Percentiles rank a stretch among this genome's conserved stretches.
Evolutionary conservation across 2,797 vertebrate genomes (phyloP).

Genomic region (Tachyglossus aculeatus): DNA sequence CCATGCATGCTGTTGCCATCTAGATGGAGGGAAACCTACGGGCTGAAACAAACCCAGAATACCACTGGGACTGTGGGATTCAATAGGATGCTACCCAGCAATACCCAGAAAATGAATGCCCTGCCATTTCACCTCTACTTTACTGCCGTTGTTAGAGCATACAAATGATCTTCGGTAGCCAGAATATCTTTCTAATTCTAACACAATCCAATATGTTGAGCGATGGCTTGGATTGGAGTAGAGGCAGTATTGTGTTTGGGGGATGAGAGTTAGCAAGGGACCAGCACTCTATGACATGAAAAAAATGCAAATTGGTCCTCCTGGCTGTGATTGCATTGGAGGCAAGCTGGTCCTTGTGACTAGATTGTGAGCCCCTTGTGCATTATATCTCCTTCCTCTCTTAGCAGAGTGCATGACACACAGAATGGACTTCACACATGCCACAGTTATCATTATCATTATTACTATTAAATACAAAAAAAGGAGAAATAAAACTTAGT

Average conservation of each 20-base stretch:
- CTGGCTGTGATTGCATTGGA: background rate
- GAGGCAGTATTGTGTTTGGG: background rate
- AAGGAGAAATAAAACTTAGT: background rate
- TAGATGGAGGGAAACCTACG: conserved; percentile 69
- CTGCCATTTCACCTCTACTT: background rate
- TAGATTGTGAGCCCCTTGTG: no score
- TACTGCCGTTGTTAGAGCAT: background rate
- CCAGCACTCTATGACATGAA: background rate
- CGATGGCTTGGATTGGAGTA: background rate
- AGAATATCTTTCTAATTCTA: background rate
- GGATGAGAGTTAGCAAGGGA: background rate
- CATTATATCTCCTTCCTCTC: background rate
- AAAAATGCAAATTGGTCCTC: background rate
- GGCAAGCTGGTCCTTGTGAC: background rate
- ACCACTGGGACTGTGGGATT: background rate
- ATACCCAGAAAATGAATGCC: background rate
- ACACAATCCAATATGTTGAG: background rate
- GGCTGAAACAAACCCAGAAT: conserved; percentile 47
- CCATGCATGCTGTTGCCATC: conserved; percentile 78
- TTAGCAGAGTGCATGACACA: no score
- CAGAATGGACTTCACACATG: no score
- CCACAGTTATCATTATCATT: no score
- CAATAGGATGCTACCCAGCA: background rate
- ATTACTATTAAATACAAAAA: conserved; percentile 1
- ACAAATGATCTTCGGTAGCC: background rate